Evolutionary conservation across 1,140 invertebrate species (phyloP).

Genomic region (Drosophila repleta): DNA sequence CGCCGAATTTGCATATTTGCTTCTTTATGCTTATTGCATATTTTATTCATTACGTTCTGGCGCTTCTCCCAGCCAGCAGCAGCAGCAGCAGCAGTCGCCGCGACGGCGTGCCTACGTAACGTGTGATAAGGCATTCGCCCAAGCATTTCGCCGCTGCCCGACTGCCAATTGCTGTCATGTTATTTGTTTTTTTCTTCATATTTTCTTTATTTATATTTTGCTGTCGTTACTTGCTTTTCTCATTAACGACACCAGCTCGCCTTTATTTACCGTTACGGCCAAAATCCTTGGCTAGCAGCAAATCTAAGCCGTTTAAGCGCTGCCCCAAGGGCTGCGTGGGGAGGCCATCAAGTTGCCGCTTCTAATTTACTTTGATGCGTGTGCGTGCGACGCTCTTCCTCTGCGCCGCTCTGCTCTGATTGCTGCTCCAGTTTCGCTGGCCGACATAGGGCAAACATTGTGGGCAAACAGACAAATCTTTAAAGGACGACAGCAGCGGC

Average conservation of each 20-base stretch:
- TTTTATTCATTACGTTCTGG: conserved; percentile 79
- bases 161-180: conserved; percentile 45
- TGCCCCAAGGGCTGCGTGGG: too few relatives aligned
- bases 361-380: conserved; percentile 3
- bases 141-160: conserved; percentile 34
- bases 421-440: conserved; percentile 47
- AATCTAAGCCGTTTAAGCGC: neutral
- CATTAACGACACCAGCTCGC: conserved; percentile 46
- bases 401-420: conserved; percentile 18
- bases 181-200: conserved; percentile 21
- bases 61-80: conserved; percentile 45
- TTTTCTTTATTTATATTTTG: too few relatives aligned
- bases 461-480: conserved; percentile 50
- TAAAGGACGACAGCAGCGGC: conserved; percentile 21
- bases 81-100: conserved; percentile 22
- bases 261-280: conserved; percentile 20
- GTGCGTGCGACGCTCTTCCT: neutral
- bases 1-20: conserved; percentile 74
- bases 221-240: conserved; percentile 33
- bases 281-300: neutral
- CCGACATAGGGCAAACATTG: conserved; percentile 45
- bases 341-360: neutral
- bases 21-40: conserved; percentile 77
- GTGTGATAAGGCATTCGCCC: conserved; percentile 74
- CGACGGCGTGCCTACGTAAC: conserved; percentile 46